phyloP scores from a whole-genome alignment of 1,140 invertebrate species.

The Drosophila elegans region DNA sequence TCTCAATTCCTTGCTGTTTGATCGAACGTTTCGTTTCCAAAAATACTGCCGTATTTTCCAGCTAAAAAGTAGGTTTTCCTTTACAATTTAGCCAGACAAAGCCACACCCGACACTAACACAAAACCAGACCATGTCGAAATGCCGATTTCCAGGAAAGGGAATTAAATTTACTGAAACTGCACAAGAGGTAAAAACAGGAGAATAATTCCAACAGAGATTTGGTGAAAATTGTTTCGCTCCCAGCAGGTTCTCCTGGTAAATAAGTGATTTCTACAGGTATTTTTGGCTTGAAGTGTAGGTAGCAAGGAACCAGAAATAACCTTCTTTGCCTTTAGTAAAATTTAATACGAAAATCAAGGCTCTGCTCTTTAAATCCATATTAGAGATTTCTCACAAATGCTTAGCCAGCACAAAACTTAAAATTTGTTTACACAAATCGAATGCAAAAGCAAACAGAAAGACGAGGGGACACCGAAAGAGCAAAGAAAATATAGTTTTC shows the following conservation, averaged over 20 bases:
- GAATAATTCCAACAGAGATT: conserved; percentile 3
- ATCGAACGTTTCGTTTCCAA: too few relatives aligned
- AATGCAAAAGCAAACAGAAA: conserved; percentile 23
- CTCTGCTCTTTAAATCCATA: not conserved
- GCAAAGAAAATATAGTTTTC: conserved; percentile 36
- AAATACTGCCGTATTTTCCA: not conserved
- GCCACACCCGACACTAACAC: not conserved
- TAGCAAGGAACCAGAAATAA: conserved; percentile 5
- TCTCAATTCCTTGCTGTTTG: too few relatives aligned
- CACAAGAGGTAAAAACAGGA: not conserved
- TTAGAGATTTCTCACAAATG: conserved; percentile 2
- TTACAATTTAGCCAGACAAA: conserved; percentile 17
- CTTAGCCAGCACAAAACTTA: not conserved
- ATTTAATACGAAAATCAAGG: conserved; percentile 1
- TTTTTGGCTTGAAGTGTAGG: not conserved
- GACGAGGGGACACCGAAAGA: conserved; percentile 19
- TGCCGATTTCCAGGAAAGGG: conserved; percentile 22
- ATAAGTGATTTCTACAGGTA: conserved; percentile 6
- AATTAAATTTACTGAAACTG: conserved; percentile 18
- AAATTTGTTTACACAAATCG: conserved; percentile 57
- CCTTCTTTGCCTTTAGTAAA: not conserved
- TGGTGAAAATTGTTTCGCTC: conserved; percentile 6
- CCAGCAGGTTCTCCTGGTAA: conserved; percentile 37
- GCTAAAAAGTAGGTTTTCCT: conserved; percentile 11
- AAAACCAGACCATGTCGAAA: conserved; percentile 20